These are phyloP conservation scores for Illadopsis cleaveri DNA, from an alignment of 2,113 vertebrate species.

Conservation along the genomic window DNA sequence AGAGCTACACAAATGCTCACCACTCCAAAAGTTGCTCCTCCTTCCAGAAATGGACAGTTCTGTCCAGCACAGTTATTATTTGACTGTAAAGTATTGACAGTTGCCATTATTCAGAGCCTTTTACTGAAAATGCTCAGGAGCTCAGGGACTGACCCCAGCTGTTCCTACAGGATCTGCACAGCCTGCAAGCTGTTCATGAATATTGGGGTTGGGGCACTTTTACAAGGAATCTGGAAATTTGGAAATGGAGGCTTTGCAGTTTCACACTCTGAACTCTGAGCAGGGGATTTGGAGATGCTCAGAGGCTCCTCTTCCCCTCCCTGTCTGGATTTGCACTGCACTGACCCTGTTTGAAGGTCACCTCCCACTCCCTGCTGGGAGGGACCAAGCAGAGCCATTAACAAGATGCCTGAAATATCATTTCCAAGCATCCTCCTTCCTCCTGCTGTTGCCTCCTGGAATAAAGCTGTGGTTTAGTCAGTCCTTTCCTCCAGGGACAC, in stretches of 20 bases:
- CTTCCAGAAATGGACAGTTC: not conserved
- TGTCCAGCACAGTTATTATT: not conserved
- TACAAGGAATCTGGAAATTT: not conserved
- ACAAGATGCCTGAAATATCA: not conserved
- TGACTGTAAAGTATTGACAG: not conserved
- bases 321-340: not conserved
- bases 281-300: not conserved
- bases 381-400: not conserved
- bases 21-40: not conserved
- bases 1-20: not conserved
- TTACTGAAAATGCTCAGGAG: conserved; percentile 16
- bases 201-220: not conserved
- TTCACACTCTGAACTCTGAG: not conserved
- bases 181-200: not conserved
- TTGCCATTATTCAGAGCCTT: conserved; percentile 36
- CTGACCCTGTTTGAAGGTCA: not conserved
- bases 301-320: not conserved
- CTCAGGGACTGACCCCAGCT: conserved; percentile 10
- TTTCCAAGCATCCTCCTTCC: not conserved
- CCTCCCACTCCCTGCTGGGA: not conserved
- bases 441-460: not conserved
- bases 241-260: not conserved
- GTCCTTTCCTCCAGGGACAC: not conserved
- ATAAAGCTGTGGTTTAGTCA: not conserved
- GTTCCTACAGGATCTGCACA: conserved; percentile 19